Evolutionary conservation across 64 coral and sea anemone genomes (phyloP).

Genomic region (Dendrophyllia cribrosa): DNA sequence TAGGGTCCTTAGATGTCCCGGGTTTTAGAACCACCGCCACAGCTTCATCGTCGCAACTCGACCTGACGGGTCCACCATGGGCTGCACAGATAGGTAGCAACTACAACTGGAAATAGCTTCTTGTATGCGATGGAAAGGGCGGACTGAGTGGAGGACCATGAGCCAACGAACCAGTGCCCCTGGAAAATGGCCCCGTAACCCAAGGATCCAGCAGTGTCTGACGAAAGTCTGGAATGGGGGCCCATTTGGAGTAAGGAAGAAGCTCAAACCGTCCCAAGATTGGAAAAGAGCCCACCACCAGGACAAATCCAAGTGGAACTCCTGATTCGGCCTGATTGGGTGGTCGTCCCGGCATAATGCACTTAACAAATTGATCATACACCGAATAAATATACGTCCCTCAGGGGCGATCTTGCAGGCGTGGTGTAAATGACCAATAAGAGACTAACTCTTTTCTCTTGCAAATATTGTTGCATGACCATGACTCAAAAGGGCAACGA

Average conservation of each 20-base stretch:
- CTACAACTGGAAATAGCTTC: constrained; percentile 4
- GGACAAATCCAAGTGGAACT: constrained; percentile 19
- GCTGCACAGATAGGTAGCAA: constrained; percentile 5
- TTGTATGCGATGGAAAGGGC: background rate
- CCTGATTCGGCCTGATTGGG: constrained; percentile 51
- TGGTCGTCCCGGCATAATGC: constrained; percentile 50
- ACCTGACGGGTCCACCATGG: background rate
- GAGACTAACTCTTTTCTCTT: constrained; percentile 1
- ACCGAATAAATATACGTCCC: constrained; percentile 23
- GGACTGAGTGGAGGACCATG: background rate
- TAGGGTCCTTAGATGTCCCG: background rate
- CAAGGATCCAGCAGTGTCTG: constrained; percentile 13
- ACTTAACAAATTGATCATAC: constrained; percentile 27
- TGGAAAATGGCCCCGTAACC: constrained; percentile 8
- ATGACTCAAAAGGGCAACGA: background rate
- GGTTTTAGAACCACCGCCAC: constrained; percentile 23
- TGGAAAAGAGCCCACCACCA: constrained; percentile 57
- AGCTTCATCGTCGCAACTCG: constrained; percentile 18
- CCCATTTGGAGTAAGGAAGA: constrained; percentile 18
- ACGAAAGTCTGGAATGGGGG: constrained; percentile 28
- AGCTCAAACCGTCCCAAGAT: constrained; percentile 48
- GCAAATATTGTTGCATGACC: constrained; percentile 31
- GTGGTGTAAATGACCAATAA: constrained; percentile 49
- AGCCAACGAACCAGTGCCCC: background rate
- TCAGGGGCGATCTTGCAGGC: constrained; percentile 41